Percentiles rank a stretch among this genome's conserved stretches.
phyloP scores from a whole-genome alignment of 2,888 invertebrate genomes.

The Digitonthophagus gazella region DNA sequence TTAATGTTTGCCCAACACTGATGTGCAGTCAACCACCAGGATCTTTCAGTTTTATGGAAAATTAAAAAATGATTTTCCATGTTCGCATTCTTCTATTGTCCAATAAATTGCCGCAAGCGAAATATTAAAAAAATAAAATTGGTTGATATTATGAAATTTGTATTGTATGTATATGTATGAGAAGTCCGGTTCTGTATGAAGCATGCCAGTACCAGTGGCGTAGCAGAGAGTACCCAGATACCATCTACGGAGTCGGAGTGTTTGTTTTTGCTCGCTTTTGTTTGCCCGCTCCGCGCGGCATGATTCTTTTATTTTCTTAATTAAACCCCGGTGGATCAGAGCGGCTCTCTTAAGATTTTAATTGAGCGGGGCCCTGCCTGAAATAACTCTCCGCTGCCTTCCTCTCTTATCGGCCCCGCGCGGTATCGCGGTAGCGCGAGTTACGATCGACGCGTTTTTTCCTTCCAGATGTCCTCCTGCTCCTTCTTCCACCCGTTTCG shows the following conservation, averaged over 20 bases:
- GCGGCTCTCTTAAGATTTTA: conserved; percentile 23
- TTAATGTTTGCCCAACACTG: too few species aligned
- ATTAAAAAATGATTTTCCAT: too few species aligned
- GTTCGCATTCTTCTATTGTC: too few species aligned
- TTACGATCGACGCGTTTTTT: conserved; percentile 11
- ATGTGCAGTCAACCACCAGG: too few species aligned
- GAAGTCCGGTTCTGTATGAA: background rate
- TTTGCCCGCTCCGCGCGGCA: conserved; percentile 21
- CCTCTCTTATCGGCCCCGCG: conserved; percentile 17
- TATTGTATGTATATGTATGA: too few species aligned
- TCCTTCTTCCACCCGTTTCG: background rate
- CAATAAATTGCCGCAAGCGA: too few species aligned
- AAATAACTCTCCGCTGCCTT: conserved; percentile 20
- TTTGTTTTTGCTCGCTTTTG: conserved; percentile 25
- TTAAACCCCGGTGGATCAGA: conserved; percentile 22
- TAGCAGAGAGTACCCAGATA: conserved; percentile 20
- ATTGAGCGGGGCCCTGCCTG: conserved; percentile 21
- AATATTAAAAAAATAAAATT: too few species aligned
- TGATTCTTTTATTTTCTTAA: conserved; percentile 24
- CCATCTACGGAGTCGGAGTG: conserved; percentile 22
- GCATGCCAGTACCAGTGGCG: conserved; percentile 21
- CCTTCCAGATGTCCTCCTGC: background rate
- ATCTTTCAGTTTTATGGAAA: too few species aligned
- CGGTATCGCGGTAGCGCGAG: conserved; percentile 6
- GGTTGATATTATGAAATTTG: too few species aligned